Evolutionary conservation across 2,888 invertebrate genomes (phyloP).

Genomic region (Andrena camellia): DNA sequence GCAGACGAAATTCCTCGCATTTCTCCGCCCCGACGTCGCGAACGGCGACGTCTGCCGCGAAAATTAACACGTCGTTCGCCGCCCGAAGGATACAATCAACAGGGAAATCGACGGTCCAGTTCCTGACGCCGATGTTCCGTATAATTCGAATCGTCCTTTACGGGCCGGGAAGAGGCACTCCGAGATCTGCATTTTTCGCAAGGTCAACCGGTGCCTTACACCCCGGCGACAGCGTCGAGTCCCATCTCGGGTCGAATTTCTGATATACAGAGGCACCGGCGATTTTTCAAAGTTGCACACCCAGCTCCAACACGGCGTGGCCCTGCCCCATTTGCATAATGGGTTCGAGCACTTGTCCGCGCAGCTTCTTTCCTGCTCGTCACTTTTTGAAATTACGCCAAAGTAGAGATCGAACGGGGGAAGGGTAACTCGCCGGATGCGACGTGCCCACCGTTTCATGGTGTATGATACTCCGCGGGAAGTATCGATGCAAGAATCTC

Average conservation of each 20-base stretch:
- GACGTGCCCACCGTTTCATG: no score
- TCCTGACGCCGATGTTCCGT: conserved; percentile 41
- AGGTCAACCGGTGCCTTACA: conserved; percentile 74
- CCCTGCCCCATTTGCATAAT: conserved; percentile 52
- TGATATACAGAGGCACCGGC: conserved; percentile 22
- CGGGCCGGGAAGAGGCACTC: conserved; percentile 55
- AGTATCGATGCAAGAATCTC: no score
- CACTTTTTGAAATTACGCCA: background rate
- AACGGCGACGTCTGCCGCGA: background rate
- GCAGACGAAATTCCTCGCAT: conserved; percentile 14
- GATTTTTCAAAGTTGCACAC: conserved; percentile 49
- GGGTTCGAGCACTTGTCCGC: background rate
- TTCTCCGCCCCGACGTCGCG: conserved; percentile 4
- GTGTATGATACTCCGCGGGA: no score
- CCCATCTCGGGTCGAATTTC: conserved; percentile 42
- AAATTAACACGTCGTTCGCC: conserved; percentile 12
- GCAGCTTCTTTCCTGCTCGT: conserved; percentile 2
- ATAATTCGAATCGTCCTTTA: conserved; percentile 54
- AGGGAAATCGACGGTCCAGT: conserved; percentile 51
- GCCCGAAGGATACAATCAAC: conserved; percentile 11
- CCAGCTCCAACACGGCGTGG: conserved; percentile 5
- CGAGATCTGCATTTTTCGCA: conserved; percentile 77
- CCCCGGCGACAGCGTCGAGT: conserved; percentile 19
- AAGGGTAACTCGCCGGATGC: no score
- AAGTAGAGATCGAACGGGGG: background rate